Percentiles rank a stretch among this genome's conserved stretches.
Conservation (phyloP, 2,888 invertebrate genomes). For the Apeira syringaria region DNA sequence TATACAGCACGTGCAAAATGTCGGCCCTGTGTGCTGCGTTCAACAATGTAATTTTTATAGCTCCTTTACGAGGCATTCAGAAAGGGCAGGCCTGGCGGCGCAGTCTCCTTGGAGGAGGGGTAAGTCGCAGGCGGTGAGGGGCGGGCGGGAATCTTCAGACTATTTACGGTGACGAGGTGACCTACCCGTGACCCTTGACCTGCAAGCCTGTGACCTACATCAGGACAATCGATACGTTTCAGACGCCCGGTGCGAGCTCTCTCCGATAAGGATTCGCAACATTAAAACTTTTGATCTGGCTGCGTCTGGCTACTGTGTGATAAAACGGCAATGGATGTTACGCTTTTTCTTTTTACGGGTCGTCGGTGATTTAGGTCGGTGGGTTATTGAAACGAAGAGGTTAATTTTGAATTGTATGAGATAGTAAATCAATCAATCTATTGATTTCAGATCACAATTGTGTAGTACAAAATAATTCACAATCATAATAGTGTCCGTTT, state of each 20-base stretch:
- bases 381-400: background rate
- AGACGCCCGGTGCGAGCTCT: conserved; percentile 41
- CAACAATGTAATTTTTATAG: conserved; percentile 60
- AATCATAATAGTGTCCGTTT: no score
- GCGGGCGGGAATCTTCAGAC: conserved; percentile 45
- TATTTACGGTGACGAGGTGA: conserved; percentile 65
- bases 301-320: conserved; percentile 33
- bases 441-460: no score
- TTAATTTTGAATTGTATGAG: background rate
- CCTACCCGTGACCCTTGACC: conserved; percentile 84
- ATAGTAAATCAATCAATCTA: no score
- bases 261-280: conserved; percentile 46
- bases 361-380: conserved; percentile 14
- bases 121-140: conserved; percentile 22
- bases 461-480: no score
- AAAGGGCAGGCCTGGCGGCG: conserved; percentile 47
- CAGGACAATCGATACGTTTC: conserved; percentile 63
- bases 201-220: conserved; percentile 82
- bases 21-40: conserved; percentile 9
- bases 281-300: conserved; percentile 52
- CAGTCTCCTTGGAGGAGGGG: conserved; percentile 46
- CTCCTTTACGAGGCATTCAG: conserved; percentile 51
- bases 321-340: conserved; percentile 39
- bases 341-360: conserved; percentile 21
- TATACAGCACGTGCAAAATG: conserved; percentile 23